Evolutionary conservation across 2,888 invertebrate species (phyloP).

Genomic region (Tethea ocularis): DNA sequence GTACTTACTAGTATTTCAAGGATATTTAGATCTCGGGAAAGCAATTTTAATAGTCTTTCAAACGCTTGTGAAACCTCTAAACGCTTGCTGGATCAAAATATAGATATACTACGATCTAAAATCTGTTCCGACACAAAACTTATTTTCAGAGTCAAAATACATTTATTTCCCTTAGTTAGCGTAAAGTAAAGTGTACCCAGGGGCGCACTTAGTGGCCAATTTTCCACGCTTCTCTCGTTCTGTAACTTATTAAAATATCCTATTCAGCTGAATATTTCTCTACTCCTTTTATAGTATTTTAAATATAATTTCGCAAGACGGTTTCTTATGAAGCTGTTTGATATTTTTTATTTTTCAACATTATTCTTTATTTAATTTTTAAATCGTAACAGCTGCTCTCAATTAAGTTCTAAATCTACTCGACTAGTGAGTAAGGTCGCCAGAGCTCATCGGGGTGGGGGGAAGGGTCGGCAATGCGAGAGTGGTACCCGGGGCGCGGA

Average conservation of each 20-base stretch:
- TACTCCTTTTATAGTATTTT: not conserved
- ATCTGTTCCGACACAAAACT: not conserved
- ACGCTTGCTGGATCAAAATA: not conserved
- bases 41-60: not conserved
- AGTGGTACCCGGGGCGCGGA: no score
- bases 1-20: no score
- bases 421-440: no score
- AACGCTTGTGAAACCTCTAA: not conserved
- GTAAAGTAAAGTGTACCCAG: not conserved
- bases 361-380: no score
- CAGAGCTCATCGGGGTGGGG: no score
- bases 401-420: no score
- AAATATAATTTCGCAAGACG: not conserved
- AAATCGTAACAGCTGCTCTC: no score
- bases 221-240: not conserved
- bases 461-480: no score
- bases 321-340: not conserved
- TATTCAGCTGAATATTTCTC: not conserved
- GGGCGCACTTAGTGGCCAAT: not conserved
- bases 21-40: no score
- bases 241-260: not conserved
- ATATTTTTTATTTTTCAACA: not conserved
- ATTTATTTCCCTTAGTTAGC: not conserved
- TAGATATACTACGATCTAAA: not conserved
- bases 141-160: constrained; percentile 1